Evolutionary conservation across 64 coral and sea anemone species (phyloP), one percentile per base, ranked within the genome.

Genomic region (Montipora cactus): DNA sequence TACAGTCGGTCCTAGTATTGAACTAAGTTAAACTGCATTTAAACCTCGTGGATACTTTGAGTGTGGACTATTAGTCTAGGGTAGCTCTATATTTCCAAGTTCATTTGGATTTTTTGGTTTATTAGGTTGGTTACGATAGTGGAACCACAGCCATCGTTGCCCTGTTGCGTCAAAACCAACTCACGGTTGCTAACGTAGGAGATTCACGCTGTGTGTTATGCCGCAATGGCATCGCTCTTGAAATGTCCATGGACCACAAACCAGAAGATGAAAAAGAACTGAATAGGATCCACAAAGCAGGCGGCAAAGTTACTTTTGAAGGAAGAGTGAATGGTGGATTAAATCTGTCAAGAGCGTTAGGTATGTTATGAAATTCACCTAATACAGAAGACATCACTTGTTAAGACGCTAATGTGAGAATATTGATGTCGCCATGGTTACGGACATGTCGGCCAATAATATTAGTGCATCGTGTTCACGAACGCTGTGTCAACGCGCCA

Each of bases 91-190:
- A 55, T 55, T 55, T 10, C 10, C 52, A 7, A 55, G 10, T 55
- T 10, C 52, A 55, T 67, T 15, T 14, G 15, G 16, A 14, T 67
- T 2, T 71, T 23, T 71, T 0, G 18, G 5, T 71, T 23, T 71
- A 22, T 13, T 49, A 99, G 98, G 98, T 96, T 87, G 94, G 98
- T 7, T 99, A 94, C 77, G 98, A 99, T 49, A 99, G 98, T 90
- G 98, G 98, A 18, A 99, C 95, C 19, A 99, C 98, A 87, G 98
- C 98, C 2, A 96, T 99, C 20, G 98, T 99, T 61, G 98, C 98
- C 28, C 61, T 99, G 10, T 67, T 96, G 25, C 91, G 85, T 44
- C 90, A 92, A 1, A 92, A 96, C 51, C 72, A 87, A 8, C 86
- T 99, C 3, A 74, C 94, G 0, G 98, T 99, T 7, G 98, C 95